These are phyloP conservation scores for Caenorhabditis latens DNA, from an alignment of 1,140 invertebrate genomes.

Conservation along the genomic window DNA sequence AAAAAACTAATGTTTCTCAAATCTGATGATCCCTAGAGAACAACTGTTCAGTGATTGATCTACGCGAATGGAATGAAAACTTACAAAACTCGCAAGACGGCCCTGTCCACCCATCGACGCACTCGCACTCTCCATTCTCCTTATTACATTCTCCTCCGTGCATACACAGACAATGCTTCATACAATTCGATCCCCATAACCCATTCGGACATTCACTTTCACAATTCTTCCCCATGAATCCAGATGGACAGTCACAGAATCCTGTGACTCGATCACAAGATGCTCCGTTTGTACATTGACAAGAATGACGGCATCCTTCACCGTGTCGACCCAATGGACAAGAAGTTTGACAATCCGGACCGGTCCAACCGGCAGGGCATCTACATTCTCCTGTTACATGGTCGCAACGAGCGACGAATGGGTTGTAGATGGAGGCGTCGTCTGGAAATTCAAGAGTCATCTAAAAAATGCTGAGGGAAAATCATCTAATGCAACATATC, in stretches of 20 bases:
- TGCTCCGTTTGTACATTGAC: slow-evolving; percentile 70
- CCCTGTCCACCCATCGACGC: slow-evolving; percentile 76
- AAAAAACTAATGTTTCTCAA: no score
- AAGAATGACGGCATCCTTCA: slow-evolving; percentile 67
- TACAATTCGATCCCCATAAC: slow-evolving; percentile 78
- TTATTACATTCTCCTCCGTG: slow-evolving; percentile 72
- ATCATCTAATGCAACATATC: no score
- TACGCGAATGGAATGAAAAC: slow-evolving; percentile 11
- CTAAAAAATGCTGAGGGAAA: no score
- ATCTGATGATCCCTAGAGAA: no score
- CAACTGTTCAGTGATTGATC: no score
- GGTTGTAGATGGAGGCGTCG: slow-evolving; percentile 60
- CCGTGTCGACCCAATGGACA: slow-evolving; percentile 72
- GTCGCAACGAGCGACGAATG: slow-evolving; percentile 74
- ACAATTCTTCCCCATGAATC: slow-evolving; percentile 79
- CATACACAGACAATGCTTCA: slow-evolving; percentile 75
- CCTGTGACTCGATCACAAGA: slow-evolving; percentile 78
- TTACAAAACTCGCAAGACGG: slow-evolving; percentile 75
- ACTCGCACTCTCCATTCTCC: slow-evolving; percentile 74
- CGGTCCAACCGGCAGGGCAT: slow-evolving; percentile 84
- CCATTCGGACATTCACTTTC: slow-evolving; percentile 78
- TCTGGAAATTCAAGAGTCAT: no score
- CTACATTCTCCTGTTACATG: slow-evolving; percentile 83
- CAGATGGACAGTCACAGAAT: slow-evolving; percentile 79
- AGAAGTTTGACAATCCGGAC: slow-evolving; percentile 76